phyloP scores from a whole-genome alignment of 2,888 invertebrate genomes.

The Thymelicus lineola region DNA sequence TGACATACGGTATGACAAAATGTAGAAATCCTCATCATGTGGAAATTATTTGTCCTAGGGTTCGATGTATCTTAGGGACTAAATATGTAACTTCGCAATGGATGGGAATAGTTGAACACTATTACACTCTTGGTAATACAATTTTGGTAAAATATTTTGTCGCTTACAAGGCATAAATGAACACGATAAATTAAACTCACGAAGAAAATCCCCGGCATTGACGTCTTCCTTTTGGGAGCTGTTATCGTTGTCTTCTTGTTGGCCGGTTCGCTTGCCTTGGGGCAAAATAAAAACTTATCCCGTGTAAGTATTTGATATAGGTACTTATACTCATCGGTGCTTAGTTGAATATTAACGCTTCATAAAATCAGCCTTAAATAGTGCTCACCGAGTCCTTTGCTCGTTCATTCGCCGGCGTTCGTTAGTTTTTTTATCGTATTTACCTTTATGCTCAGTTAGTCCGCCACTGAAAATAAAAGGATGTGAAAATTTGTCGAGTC shows the following conservation, averaged over 20 bases:
- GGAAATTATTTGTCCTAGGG: no score
- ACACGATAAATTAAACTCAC: background rate
- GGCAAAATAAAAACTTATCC: slow-evolving; percentile 7
- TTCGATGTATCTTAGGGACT: no score
- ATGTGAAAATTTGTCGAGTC: slow-evolving; percentile 76
- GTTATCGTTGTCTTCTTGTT: background rate
- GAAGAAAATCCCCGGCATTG: background rate
- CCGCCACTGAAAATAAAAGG: slow-evolving; percentile 71
- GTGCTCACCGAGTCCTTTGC: slow-evolving; percentile 36
- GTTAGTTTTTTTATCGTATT: slow-evolving; percentile 65
- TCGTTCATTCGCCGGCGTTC: slow-evolving; percentile 47
- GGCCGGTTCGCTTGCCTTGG: background rate
- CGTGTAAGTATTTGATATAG: slow-evolving; percentile 21
- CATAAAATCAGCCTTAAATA: slow-evolving; percentile 32
- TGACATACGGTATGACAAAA: no score
- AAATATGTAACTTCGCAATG: no score
- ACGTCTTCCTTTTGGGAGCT: background rate
- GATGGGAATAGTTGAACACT: no score
- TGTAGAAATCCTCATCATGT: no score
- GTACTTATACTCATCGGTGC: slow-evolving; percentile 16
- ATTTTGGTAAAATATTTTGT: no score
- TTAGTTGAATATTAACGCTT: slow-evolving; percentile 28
- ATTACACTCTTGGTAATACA: no score
- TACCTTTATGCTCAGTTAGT: slow-evolving; percentile 70
- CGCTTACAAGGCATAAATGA: background rate